A percentile compares a stretch with the other conserved stretches of the same genome.
Conservation (phyloP, 2,113 vertebrate species). For the Perccottus glenii region DNA sequence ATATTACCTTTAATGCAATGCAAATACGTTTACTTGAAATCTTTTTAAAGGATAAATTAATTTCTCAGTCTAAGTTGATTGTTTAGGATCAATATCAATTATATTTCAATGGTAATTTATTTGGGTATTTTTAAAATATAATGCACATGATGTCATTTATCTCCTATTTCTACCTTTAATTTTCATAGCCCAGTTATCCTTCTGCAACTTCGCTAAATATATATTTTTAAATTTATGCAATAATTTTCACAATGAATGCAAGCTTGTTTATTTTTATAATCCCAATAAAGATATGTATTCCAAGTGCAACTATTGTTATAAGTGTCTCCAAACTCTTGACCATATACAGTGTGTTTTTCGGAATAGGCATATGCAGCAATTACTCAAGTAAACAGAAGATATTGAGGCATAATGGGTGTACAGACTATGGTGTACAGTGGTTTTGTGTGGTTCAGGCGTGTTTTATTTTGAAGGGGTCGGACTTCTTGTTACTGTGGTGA, state of each 20-base stretch:
- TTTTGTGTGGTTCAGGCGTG: not conserved
- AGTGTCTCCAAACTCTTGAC: too few relatives aligned
- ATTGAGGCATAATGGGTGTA: not conserved
- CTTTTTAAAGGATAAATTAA: not conserved
- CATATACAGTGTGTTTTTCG: too few relatives aligned
- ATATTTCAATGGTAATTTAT: not conserved
- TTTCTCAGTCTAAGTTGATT: not conserved
- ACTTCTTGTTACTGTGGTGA: not conserved
- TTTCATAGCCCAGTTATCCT: not conserved
- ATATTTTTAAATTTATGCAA: not conserved
- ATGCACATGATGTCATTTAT: not conserved
- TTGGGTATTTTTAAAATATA: not conserved
- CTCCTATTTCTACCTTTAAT: not conserved
- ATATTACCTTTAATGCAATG: not conserved
- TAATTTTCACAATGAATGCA: not conserved
- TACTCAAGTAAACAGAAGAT: too few relatives aligned
- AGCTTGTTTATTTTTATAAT: conserved; percentile 55
- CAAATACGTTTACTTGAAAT: not conserved
- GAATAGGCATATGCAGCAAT: too few relatives aligned
- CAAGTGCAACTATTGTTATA: conserved; percentile 35
- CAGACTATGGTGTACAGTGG: too few relatives aligned
- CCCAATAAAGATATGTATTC: conserved; percentile 73
- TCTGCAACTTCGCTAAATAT: not conserved
- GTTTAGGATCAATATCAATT: not conserved
- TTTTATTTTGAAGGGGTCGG: not conserved